A percentile compares a stretch with the other conserved stretches of the same genome.
Evolutionary conservation across 1,140 invertebrate species (phyloP).

Genomic region (Medauroidea extradentata): DNA sequence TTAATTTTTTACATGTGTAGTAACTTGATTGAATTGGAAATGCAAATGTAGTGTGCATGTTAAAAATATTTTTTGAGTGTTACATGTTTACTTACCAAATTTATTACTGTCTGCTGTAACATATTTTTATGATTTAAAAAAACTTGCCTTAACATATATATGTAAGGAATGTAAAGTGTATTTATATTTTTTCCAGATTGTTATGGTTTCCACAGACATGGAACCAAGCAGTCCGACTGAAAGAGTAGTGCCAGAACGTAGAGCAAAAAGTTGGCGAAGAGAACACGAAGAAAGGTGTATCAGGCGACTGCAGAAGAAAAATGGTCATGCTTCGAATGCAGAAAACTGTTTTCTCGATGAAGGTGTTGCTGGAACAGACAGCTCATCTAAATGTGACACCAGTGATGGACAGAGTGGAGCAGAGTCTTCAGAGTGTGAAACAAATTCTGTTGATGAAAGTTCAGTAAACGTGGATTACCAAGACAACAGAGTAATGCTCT

Average conservation of each 20-base stretch:
- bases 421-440: not conserved
- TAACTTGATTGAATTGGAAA: no score
- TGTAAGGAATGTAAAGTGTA: no score
- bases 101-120: no score
- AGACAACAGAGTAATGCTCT: not conserved
- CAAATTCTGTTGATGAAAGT: not conserved
- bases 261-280: constrained; percentile 10
- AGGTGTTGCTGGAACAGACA: not conserved
- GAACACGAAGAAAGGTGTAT: constrained; percentile 5
- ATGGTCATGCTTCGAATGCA: not conserved
- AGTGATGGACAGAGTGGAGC: not conserved
- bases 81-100: no score
- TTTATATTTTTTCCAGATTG: no score
- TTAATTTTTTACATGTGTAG: no score
- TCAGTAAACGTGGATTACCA: not conserved
- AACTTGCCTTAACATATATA: no score
- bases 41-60: no score
- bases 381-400: not conserved
- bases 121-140: no score
- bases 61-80: no score
- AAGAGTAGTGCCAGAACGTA: constrained; percentile 1
- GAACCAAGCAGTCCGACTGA: no score
- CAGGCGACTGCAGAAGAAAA: not conserved
- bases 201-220: no score
- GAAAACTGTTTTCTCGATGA: not conserved